Base-by-base conservation (phyloP, 2,113 vertebrate genomes). In the Morone saxatilis region DNA sequence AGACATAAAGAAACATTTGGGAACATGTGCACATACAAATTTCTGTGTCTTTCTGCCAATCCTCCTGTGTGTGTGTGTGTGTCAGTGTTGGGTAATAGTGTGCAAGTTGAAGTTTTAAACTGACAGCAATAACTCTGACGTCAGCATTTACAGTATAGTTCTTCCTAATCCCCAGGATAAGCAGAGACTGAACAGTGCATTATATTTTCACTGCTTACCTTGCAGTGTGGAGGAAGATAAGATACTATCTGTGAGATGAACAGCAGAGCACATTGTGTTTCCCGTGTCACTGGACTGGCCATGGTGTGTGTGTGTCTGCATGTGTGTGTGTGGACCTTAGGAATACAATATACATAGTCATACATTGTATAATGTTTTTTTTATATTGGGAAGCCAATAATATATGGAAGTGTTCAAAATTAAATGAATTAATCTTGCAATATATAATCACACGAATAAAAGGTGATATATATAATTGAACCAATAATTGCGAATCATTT, bases 241-340 rank as follows among this genome's bases (percentile, higher is more conserved):
- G 92, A 92, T 92, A 60, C 50, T 88, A 90, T 92, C 90, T 83
- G 40, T 54, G 63, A 60, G 77, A 80, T 66, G 78, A 84, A 81
- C 71, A 72, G 61, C 80, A 76, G 80, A 75, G 50, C 66, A 60
- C 63, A 78, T 14, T 57, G 51, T 19, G 43, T 81, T 90, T 90
- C 83, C 87, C 83, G 56, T 82, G 50, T 20, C 22, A 43, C 66
- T 78, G 70, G 36, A 54, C 25, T 12, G 38, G 47, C 13, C 20
- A n/a, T 38, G 14, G 19, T n/a, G 53, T 54, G 53, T 16, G 48
- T 67, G 25, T 71, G 43, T 57, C 20, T 74, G 47, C 59, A 48
- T 53, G 43, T 56, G 17, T 76, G 20, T 38, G n/a, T 73, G 31
- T 31, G 31, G 41, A 7, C 16, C 6, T 5, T 36, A 59, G 13